Conservation (phyloP, 2,888 invertebrate species). For the Protophormia terraenovae region DNA sequence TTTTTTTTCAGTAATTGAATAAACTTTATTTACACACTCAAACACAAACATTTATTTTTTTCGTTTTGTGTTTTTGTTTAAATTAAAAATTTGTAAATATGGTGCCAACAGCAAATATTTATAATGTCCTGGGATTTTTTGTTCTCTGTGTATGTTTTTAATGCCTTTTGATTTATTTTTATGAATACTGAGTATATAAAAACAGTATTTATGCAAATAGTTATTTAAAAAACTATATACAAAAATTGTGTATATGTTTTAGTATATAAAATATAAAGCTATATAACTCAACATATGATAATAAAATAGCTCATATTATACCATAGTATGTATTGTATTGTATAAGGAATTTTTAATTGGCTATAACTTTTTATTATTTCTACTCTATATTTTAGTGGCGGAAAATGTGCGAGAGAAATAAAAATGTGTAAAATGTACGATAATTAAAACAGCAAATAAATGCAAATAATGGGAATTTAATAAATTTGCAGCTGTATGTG, state of each 20-base stretch:
- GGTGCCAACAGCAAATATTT: slow-evolving; percentile 60
- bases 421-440: background rate
- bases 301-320: background rate
- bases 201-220: slow-evolving; percentile 22
- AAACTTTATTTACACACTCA: slow-evolving; percentile 29
- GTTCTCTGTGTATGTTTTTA: background rate
- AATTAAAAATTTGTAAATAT: slow-evolving; percentile 50
- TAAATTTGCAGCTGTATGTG: background rate
- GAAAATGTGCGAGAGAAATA: background rate
- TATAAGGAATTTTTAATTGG: slow-evolving; percentile 3
- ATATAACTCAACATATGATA: background rate
- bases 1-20: slow-evolving; percentile 32
- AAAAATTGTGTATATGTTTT: background rate
- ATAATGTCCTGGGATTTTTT: slow-evolving; percentile 38
- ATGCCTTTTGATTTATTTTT: background rate
- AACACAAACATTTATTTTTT: background rate
- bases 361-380: too few species aligned
- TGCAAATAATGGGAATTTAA: background rate
- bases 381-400: background rate
- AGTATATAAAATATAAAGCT: background rate
- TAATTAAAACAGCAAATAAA: background rate
- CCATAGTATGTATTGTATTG: background rate
- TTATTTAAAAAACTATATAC: background rate
- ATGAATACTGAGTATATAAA: background rate
- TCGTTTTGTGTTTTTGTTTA: slow-evolving; percentile 17